These are phyloP conservation scores for Spea multiplicata DNA, from an alignment of 2,113 vertebrate genomes.

Conservation along the genomic window DNA sequence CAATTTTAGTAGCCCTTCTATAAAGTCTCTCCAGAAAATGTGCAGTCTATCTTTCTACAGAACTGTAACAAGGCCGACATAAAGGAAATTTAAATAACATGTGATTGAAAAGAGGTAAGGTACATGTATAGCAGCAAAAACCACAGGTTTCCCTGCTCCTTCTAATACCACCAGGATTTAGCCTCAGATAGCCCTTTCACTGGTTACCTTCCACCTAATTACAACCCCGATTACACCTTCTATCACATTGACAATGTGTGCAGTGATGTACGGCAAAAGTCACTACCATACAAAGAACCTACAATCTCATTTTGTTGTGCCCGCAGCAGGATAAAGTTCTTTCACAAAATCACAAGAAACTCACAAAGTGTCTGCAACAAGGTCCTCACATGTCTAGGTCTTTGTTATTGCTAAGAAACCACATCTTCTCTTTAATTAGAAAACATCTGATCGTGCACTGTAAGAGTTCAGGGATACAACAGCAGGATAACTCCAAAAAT, in stretches of 20 bases:
- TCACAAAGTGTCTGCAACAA: conserved; percentile 5
- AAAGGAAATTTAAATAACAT: too few relatives aligned
- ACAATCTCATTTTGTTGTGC: conserved; percentile 9
- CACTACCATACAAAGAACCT: conserved; percentile 12
- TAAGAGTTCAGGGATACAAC: not conserved
- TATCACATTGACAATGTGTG: not conserved
- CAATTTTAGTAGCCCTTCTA: too few relatives aligned
- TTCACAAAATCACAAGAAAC: conserved; percentile 2
- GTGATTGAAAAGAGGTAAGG: too few relatives aligned
- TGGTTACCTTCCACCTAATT: too few relatives aligned
- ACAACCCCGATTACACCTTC: not conserved
- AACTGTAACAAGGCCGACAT: too few relatives aligned
- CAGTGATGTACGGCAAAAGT: not conserved
- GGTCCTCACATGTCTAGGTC: conserved; percentile 9
- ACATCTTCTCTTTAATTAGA: not conserved
- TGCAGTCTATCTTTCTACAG: too few relatives aligned
- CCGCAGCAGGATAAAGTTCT: conserved; percentile 21
- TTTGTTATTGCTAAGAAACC: not conserved
- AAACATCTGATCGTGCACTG: not conserved
- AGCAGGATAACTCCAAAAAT: not conserved
- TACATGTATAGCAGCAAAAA: too few relatives aligned
- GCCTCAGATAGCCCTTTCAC: too few relatives aligned
- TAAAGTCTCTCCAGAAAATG: too few relatives aligned
- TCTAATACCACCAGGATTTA: too few relatives aligned
- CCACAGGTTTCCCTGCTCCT: too few relatives aligned